Base-by-base conservation (phyloP, 1,140 invertebrate species). In the Ectropis grisescens region DNA sequence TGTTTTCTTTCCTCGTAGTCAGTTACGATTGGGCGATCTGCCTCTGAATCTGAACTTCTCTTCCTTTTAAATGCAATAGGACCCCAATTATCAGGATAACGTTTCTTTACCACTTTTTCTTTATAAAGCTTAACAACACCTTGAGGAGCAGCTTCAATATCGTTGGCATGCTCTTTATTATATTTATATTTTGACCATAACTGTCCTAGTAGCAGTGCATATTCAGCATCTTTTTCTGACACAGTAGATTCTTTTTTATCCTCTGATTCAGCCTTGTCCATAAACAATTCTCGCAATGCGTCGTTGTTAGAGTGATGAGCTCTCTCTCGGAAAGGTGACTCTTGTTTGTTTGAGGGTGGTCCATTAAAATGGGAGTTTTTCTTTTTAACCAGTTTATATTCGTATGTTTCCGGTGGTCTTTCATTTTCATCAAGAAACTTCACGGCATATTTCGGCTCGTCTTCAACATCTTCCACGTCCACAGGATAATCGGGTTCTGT, bases 131-230 rank as follows among this genome's bases (percentile, higher is more conserved):
- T 78, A 0, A 76, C 58, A 11, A 81, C 51, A 13, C 78, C 79
- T 58, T 78, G 66, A 5, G 76, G 64, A 7, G 53, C 46, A 36
- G 47, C 51, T 2, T 74, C 67, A 6, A 38, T 14, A 31, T 64
- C 65, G 27, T 69, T 59, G 13, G 36, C 22, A 29, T 67, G 67
- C 12, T 25, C 52, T 33, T 70, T 80, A 42, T 86, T 82, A 41
- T 85, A 80, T 57, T 86, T 83, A 45, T 87, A 87, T 60, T 87
- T 87, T 19, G 86, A 82, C 85, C 85, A 88, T 15, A 87, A 66
- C 37, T 87, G 78, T 28, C 82, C 76, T 32, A 87, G 52, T 10
- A 86, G 66, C 30, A 86, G 62, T 12, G 82, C 83, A 41, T 86
- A 87, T 37, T 85, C 83, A 22, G 66, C 71, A 41, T 84, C 80